A percentile compares a stretch with the other conserved stretches of the same genome.
These are phyloP conservation scores for cat (Felis catus) DNA, from an alignment of 2,113 vertebrate species.

Conservation along the genomic window F.catus_Fca126_mat1.0 CM031415.1:135960501-135961000, in stretches of 20 bases:
- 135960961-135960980: constrained; percentile 92
- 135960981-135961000: constrained; percentile 95
- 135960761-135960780: constrained; percentile 5
- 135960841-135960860: constrained; percentile 44
- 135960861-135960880: constrained; percentile 69
- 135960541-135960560: constrained; percentile 84
- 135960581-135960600: constrained; percentile 58
- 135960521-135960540: constrained; percentile 86
- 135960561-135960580: constrained; percentile 71
- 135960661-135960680: constrained; percentile 76
- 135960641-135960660: constrained; percentile 75
- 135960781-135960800: constrained; percentile 17
- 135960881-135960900: constrained; percentile 76
- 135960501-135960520: constrained; percentile 80
- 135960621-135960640: constrained; percentile 75
- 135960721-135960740: background rate
- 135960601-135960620: constrained; percentile 82
- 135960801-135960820: constrained; percentile 43
- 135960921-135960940: constrained; percentile 78
- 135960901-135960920: constrained; percentile 89
- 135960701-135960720: constrained; percentile 3
- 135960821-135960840: constrained; percentile 61
- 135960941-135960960: constrained; percentile 83
- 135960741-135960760: background rate
- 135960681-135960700: constrained; percentile 56